Evolutionary conservation across 2,888 invertebrate genomes (phyloP).

Genomic region (Andrena hattorfiana): DNA sequence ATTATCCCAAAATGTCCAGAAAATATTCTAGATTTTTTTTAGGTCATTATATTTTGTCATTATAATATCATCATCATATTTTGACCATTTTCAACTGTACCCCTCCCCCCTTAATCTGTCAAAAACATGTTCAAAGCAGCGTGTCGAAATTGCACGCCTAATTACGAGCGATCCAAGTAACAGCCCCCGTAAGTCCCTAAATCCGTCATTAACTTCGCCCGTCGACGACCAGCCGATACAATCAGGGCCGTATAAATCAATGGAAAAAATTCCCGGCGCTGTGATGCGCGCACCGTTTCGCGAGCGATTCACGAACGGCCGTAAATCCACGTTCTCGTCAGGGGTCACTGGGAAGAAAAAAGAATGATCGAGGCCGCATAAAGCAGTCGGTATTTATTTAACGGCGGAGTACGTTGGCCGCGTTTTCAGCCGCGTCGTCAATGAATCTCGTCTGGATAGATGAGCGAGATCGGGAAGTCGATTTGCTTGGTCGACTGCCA

Average conservation of each 20-base stretch:
- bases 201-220: background rate
- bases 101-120: too few species aligned
- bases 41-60: too few species aligned
- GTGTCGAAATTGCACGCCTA: too few species aligned
- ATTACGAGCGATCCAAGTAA: background rate
- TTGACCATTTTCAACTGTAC: too few species aligned
- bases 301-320: slow-evolving; percentile 6
- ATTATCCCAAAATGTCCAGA: too few species aligned
- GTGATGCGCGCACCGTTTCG: background rate
- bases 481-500: slow-evolving; percentile 54
- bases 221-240: background rate
- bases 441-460: slow-evolving; percentile 50
- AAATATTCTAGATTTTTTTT: too few species aligned
- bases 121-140: too few species aligned
- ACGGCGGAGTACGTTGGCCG: background rate
- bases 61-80: too few species aligned
- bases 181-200: background rate
- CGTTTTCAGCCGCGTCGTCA: background rate
- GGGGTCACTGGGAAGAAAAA: background rate
- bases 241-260: slow-evolving; percentile 39
- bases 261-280: background rate
- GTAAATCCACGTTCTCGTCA: slow-evolving; percentile 12
- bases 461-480: slow-evolving; percentile 57
- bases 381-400: slow-evolving; percentile 46
- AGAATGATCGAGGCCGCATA: slow-evolving; percentile 32